Evolutionary conservation across 2,888 invertebrate genomes (phyloP), one percentile per base, ranked within the genome.

Genomic region (Eledona agricola): DNA sequence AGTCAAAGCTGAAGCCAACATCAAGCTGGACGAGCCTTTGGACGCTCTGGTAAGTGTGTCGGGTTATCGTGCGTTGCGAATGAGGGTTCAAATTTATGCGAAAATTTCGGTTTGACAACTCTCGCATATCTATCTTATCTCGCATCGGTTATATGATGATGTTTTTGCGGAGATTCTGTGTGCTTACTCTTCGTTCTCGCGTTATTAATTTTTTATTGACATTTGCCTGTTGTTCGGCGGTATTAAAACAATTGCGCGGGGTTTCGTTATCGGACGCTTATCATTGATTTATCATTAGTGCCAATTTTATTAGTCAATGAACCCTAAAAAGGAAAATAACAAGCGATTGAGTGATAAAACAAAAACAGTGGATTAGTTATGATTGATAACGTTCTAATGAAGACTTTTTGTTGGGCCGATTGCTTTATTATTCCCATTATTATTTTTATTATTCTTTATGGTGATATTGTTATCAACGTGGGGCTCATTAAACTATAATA

Each of bases 21-120:
- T 92, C 37, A 78, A 84, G 0, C 64, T 75, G 35, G 78, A 82
- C 20, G 74, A 73, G 28, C 83, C 84, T 7, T 75, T 93, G 51
- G 81, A 83, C 64, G 85, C 85, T 15, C 76, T 92, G 78, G 92
- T 91, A 77, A 81, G 81, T 75, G 31, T 29, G 25, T 10, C 45
- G 45, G 45, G 45, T 45, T 45, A 45, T 45, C 45, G 25, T 26
- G 3, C 12, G 26, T 38, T 25, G 25, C 26, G 38, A 38, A 26
- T 38, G 6, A 23, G 22, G 3, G 23, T 13, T 23, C 17, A 32
- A 9, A 32, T 17, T 32, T 13, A 5, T 15, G 9, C 3, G 32
- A 7, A 9, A 16, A 32, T 32, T 16, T 31, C n/a, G 16, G 6
- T 16, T 17, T 32, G 15, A 32, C 7, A 37, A 37, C 5, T 23